Evolutionary conservation across 1,140 invertebrate species (phyloP).

Genomic region (Nasonia giraulti): DNA sequence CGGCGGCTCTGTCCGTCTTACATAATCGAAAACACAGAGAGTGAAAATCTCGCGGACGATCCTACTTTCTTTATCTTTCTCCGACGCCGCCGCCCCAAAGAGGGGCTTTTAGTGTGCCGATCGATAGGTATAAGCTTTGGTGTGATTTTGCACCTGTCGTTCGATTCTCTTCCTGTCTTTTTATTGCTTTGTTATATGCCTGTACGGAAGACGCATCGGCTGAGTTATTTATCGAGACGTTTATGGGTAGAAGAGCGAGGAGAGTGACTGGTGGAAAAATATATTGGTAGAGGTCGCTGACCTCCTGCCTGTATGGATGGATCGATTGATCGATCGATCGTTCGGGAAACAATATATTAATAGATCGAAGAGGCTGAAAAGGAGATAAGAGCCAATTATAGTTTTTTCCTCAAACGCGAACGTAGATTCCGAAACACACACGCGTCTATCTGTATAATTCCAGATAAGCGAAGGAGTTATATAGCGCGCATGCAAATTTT

Average conservation of each 20-base stretch:
- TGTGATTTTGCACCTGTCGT: neutral
- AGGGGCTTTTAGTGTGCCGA: too few relatives aligned
- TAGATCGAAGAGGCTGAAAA: too few relatives aligned
- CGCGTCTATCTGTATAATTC: neutral
- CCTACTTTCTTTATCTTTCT: conserved; percentile 59
- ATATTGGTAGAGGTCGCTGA: neutral
- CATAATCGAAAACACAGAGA: conserved; percentile 72
- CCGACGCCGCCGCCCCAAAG: neutral
- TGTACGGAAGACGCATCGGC: neutral
- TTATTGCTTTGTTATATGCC: neutral
- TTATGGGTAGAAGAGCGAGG: neutral
- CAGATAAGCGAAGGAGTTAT: neutral
- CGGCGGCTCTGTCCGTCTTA: conserved; percentile 57
- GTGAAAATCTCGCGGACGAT: conserved; percentile 68
- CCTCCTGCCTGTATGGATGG: neutral
- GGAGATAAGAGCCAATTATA: neutral
- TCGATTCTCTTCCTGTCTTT: neutral
- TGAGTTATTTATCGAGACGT: neutral
- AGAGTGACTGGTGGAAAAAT: neutral
- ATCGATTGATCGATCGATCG: too few relatives aligned
- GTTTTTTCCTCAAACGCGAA: neutral
- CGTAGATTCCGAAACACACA: neutral
- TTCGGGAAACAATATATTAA: neutral
- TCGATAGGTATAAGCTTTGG: neutral
- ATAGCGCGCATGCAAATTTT: neutral